Evolutionary conservation across 2,113 vertebrate genomes (phyloP).

Genomic region (Oncorhynchus masou): DNA sequence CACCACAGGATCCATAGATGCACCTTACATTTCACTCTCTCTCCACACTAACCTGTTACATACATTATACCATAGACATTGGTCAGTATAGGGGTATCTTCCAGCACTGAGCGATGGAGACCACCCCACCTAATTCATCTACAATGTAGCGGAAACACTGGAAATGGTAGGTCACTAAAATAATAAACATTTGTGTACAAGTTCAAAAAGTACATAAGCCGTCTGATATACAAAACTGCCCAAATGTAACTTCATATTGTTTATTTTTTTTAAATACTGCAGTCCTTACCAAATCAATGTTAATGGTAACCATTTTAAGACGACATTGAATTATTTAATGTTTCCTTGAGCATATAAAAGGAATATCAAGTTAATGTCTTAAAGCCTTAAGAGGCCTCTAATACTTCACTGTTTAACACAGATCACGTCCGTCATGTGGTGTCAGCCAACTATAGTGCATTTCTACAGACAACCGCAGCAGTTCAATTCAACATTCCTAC

Average conservation of each 20-base stretch:
- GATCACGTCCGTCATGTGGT: constrained; percentile 7
- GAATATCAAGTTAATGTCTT: constrained; percentile 6
- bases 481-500: constrained; percentile 48
- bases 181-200: background rate
- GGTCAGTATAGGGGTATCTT: too few species aligned
- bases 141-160: too few species aligned
- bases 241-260: constrained; percentile 3
- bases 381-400: constrained; percentile 21
- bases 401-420: constrained; percentile 35
- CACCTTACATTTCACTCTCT: too few species aligned
- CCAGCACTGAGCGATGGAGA: too few species aligned
- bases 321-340: constrained; percentile 13
- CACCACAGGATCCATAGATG: too few species aligned
- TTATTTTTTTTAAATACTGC: constrained; percentile 13
- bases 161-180: too few species aligned
- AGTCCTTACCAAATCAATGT: constrained; percentile 20
- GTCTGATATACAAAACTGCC: background rate
- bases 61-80: too few species aligned
- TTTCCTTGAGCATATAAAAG: constrained; percentile 22
- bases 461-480: constrained; percentile 48
- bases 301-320: constrained; percentile 15
- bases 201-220: background rate
- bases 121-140: too few species aligned
- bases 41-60: too few species aligned
- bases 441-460: constrained; percentile 50